Base-by-base conservation (phyloP, 2,888 invertebrate genomes). In the Lasioglossum zephyrum region DNA sequence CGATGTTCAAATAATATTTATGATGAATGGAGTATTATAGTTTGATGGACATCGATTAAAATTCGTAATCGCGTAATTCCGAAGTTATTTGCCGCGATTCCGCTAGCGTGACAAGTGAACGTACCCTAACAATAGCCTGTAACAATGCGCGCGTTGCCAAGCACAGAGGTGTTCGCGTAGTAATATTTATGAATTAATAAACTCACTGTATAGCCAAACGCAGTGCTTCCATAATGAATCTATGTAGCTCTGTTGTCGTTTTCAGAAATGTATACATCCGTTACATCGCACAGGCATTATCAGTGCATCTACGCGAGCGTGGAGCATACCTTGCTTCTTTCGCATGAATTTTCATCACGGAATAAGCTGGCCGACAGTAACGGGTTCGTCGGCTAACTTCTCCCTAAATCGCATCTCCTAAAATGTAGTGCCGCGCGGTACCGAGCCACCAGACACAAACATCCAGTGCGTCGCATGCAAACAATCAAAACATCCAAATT, bases 141-240 rank as follows among this genome's bases (percentile, higher is more conserved):
- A 66, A 47, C 57, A 77, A 66, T 11, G 16, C 57, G 4, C 36
- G 36, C 13, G 72, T 53, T 26, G 18, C 31, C 11, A 63, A 26
- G 44, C 41, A 36, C 63, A 26, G 16, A 72, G 13, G 70, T 73
- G 36, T 77, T 77, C 22, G n/a, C n/a, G 41, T 78, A 74, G 73
- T 39, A 83, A 78, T 57, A 80, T 82, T 80, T 80, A 60, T 82
- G 73, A 47, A 86, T 85, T 84, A 81, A 73, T 73, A 72, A 85
- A 94, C 94, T 94, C 91, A 94, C 94, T 94, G 94, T 91, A 94
- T 94, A 81, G 94, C 94, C 81, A 94, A 92, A 77, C 94, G 94
- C 73, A 94, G 89, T 81, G 94, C 94, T 86, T 94, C 94, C 94
- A 94, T 94, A 89, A 84, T 90, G 87, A 87, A 86, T 84, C 81